phyloP scores from a whole-genome alignment of 1,140 invertebrate genomes.

The Neodiprion virginianus region DNA sequence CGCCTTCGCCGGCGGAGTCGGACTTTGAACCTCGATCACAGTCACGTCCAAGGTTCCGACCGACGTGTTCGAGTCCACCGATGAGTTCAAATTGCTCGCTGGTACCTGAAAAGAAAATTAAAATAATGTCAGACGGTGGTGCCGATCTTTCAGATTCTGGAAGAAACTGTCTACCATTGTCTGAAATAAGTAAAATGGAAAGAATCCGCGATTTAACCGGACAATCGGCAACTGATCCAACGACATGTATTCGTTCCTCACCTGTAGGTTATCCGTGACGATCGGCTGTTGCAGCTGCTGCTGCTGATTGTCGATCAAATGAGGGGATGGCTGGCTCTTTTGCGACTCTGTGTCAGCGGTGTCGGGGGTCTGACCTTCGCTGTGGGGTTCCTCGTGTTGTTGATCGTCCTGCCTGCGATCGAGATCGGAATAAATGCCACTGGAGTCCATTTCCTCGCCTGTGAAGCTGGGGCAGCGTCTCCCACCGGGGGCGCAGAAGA shows the following conservation, averaged over 20 bases:
- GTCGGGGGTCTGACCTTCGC: conserved; percentile 48
- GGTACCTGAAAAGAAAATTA: conserved; percentile 17
- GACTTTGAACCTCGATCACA: conserved; percentile 62
- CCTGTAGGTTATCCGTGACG: conserved; percentile 43
- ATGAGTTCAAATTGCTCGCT: conserved; percentile 9
- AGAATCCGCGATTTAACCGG: no score
- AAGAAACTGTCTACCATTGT: background rate
- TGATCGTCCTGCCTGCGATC: conserved; percentile 66
- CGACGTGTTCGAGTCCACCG: conserved; percentile 36
- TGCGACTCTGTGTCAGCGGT: conserved; percentile 55
- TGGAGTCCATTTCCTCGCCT: conserved; percentile 81
- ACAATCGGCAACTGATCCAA: no score
- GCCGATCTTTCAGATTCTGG: background rate
- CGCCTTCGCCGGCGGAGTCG: conserved; percentile 28
- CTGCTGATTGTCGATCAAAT: conserved; percentile 19
- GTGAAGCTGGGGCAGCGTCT: conserved; percentile 58
- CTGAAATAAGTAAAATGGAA: background rate
- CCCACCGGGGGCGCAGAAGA: conserved; percentile 71
- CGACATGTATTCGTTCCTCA: conserved; percentile 16
- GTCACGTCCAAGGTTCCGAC: conserved; percentile 33
- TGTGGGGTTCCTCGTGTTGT: conserved; percentile 37
- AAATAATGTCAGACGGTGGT: conserved; percentile 8
- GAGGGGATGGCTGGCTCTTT: conserved; percentile 50
- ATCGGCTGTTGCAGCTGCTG: conserved; percentile 16
- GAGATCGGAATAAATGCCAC: conserved; percentile 84